phyloP scores from a whole-genome alignment of 2,888 invertebrate species.

The Melitaea athalia region DNA sequence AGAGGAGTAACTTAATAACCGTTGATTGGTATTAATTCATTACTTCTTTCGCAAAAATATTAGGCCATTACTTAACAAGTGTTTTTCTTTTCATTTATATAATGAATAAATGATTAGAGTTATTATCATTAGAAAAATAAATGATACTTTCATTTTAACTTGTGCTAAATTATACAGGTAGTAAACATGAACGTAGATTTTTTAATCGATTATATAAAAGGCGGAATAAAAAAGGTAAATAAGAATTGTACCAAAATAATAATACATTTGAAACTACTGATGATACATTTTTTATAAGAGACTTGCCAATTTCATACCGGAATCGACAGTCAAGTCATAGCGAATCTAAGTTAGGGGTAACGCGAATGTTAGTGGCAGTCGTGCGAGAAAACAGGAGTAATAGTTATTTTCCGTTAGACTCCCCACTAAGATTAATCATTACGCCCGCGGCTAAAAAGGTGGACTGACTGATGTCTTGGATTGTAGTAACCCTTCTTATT shows the following conservation, averaged over 20 bases:
- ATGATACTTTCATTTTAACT: too few relatives aligned
- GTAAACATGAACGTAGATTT: too few relatives aligned
- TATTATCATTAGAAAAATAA: too few relatives aligned
- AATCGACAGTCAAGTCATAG: slow-evolving; percentile 21
- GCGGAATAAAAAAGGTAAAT: not conserved
- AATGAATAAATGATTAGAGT: too few relatives aligned
- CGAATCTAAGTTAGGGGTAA: slow-evolving; percentile 17
- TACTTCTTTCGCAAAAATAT: too few relatives aligned
- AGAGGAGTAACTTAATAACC: too few relatives aligned
- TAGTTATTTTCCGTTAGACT: slow-evolving; percentile 66
- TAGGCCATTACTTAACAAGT: too few relatives aligned
- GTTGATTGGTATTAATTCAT: too few relatives aligned
- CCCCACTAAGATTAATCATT: slow-evolving; percentile 73
- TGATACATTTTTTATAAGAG: slow-evolving; percentile 3
- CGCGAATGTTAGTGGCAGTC: slow-evolving; percentile 63
- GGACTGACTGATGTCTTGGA: slow-evolving; percentile 61
- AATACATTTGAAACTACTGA: not conserved
- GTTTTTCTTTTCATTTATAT: too few relatives aligned
- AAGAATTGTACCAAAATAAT: not conserved
- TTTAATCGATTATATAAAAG: not conserved
- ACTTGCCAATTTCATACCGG: slow-evolving; percentile 18
- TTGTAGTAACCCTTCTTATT: not conserved
- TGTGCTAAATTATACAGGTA: too few relatives aligned
- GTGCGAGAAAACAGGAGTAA: slow-evolving; percentile 74
- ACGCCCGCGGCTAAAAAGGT: slow-evolving; percentile 58